A percentile compares a stretch with the other conserved stretches of the same genome.
phyloP scores from a whole-genome alignment of 2,797 vertebrate genomes.

The Lepidocolaptes lacrymiger region DNA sequence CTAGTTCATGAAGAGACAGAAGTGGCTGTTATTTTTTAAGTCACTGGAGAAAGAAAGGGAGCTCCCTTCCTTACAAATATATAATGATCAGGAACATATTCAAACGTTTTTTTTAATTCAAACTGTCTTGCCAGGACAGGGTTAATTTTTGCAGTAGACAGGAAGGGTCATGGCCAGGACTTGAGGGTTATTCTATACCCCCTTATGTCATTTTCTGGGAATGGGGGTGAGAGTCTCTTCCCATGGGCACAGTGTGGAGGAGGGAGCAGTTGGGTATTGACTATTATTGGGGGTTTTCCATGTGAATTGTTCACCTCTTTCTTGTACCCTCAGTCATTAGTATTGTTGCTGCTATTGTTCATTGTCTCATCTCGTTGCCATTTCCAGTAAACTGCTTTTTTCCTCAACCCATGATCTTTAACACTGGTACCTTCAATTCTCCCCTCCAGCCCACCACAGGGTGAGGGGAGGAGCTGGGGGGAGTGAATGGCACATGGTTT shows the following conservation, averaged over 20 bases:
- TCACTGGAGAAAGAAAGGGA: not conserved
- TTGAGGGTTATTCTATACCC: not conserved
- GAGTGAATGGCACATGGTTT: not conserved
- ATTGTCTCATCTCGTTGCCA: not conserved
- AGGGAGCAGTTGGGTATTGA: not conserved
- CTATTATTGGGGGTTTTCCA: not conserved
- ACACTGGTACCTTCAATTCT: not conserved
- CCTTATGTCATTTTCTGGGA: not conserved
- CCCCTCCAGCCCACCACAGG: not conserved
- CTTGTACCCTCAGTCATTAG: not conserved
- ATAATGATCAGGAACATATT: not conserved
- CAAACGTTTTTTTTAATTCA: no score
- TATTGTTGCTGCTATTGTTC: not conserved
- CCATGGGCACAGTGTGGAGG: fast-evolving
- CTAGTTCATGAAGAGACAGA: not conserved
- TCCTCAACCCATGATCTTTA: not conserved
- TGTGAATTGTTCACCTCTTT: not conserved
- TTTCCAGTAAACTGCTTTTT: not conserved
- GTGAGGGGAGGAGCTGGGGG: not conserved
- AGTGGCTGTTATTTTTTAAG: not conserved
- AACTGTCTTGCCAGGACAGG: not conserved
- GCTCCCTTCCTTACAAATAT: not conserved
- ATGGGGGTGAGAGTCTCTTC: not conserved
- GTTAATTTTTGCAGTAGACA: not conserved
- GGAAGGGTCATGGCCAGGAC: not conserved